phyloP scores from a whole-genome alignment of 2,888 invertebrate species.

The Brassicogethes aeneus region DNA sequence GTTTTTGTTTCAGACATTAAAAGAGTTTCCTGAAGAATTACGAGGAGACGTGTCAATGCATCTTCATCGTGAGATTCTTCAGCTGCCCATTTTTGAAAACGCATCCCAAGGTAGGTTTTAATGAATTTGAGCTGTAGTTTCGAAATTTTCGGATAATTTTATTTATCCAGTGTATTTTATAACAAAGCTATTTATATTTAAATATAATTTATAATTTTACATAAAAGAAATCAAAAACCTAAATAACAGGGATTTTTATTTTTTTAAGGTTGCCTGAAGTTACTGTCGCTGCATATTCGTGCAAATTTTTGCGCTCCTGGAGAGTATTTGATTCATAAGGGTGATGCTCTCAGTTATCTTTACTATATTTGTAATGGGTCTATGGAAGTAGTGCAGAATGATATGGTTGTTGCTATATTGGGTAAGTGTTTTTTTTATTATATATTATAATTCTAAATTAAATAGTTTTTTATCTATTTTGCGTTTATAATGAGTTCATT shows the following conservation, averaged over 20 bases:
- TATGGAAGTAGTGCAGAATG: constrained; percentile 94
- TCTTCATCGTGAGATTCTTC: constrained; percentile 87
- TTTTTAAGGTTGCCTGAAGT: constrained; percentile 87
- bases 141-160: too few species aligned
- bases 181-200: too few species aligned
- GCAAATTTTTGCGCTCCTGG: constrained; percentile 95
- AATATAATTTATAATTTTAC: too few species aligned
- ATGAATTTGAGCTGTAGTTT: too few species aligned
- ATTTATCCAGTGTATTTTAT: too few species aligned
- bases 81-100: constrained; percentile 87
- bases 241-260: too few species aligned
- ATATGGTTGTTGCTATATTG: constrained; percentile 93
- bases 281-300: constrained; percentile 84
- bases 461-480: too few species aligned
- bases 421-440: constrained; percentile 72
- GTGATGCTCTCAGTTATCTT: constrained; percentile 87
- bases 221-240: too few species aligned
- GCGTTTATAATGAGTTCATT: too few species aligned
- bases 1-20: constrained; percentile 59
- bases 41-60: constrained; percentile 94
- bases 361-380: constrained; percentile 95
- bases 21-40: constrained; percentile 93
- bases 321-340: constrained; percentile 88
- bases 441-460: too few species aligned
- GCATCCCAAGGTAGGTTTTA: constrained; percentile 95